These are phyloP conservation scores for Corythornis madagascariensis DNA, from an alignment of 2,113 vertebrate genomes.

Conservation along the genomic window DNA sequence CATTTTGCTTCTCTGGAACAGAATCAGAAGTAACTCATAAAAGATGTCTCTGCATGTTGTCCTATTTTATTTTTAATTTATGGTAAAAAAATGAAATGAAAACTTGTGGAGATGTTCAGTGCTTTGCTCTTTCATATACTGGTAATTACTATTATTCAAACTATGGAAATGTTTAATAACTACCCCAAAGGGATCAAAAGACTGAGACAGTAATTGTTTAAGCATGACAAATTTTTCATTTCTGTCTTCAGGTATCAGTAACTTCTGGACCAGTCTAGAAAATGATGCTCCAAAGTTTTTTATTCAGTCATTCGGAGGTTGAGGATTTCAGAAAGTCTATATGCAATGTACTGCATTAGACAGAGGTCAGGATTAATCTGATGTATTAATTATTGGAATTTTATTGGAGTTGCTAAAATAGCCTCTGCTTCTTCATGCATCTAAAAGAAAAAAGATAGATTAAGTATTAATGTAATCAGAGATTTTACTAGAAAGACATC, in stretches of 20 bases:
- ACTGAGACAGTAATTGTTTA: conserved; percentile 53
- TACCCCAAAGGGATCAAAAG: conserved; percentile 47
- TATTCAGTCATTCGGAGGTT: conserved; percentile 51
- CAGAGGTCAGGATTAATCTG: conserved; percentile 86
- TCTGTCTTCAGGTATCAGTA: conserved; percentile 70
- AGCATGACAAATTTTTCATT: conserved; percentile 60
- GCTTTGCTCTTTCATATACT: conserved; percentile 54
- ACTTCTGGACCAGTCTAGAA: conserved; percentile 45
- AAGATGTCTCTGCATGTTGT: too few species aligned
- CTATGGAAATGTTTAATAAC: conserved; percentile 22
- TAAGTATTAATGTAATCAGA: not conserved
- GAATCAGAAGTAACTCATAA: too few species aligned
- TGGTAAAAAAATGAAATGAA: conserved; percentile 46
- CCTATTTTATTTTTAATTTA: not conserved
- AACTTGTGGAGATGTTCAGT: conserved; percentile 28
- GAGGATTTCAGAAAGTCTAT: conserved; percentile 52
- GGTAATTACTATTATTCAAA: conserved; percentile 49
- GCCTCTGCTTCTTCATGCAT: conserved; percentile 97
- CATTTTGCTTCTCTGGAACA: too few species aligned
- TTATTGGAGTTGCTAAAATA: conserved; percentile 84
- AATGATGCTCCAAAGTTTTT: conserved; percentile 58
- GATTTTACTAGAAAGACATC: not conserved
- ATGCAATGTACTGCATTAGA: not conserved
- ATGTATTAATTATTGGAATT: conserved; percentile 76
- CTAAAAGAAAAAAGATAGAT: conserved; percentile 61